A percentile compares a stretch with the other conserved stretches of the same genome.
These are phyloP conservation scores for Eupristina koningsbergeri DNA, from an alignment of 1,140 invertebrate genomes.

Conservation along the genomic window DNA sequence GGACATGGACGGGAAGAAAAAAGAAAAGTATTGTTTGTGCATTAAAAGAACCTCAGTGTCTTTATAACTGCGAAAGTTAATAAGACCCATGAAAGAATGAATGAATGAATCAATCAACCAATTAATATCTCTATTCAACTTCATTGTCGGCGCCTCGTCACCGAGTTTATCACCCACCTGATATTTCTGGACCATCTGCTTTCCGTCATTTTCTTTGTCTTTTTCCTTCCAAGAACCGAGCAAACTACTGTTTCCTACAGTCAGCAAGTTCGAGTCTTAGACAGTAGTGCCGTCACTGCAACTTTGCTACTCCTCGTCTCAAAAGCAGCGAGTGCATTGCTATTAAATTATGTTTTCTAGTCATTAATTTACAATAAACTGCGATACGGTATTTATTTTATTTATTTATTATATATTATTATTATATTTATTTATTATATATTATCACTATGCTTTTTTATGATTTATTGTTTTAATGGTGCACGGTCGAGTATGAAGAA, in stretches of 20 bases:
- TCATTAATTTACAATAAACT: not conserved
- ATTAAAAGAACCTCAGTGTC: not conserved
- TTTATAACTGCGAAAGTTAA: constrained; percentile 39
- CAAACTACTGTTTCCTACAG: not conserved
- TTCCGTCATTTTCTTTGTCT: constrained; percentile 12
- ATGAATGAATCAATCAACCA: constrained; percentile 43
- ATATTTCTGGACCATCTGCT: constrained; percentile 19
- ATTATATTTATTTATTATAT: too few species aligned
- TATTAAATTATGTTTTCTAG: not conserved
- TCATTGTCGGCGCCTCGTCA: not conserved
- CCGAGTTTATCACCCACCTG: not conserved
- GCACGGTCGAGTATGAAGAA: too few species aligned
- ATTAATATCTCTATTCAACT: constrained; percentile 40
- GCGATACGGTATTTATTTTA: too few species aligned
- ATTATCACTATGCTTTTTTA: too few species aligned
- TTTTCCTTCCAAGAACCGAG: not conserved
- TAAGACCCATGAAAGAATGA: constrained; percentile 41
- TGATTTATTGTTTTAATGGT: too few species aligned
- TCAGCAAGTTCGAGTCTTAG: not conserved
- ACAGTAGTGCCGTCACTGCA: not conserved
- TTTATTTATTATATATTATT: too few species aligned
- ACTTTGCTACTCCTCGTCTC: not conserved
- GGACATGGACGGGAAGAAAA: not conserved
- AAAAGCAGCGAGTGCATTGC: not conserved
- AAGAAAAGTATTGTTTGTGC: constrained; percentile 31